Evolutionary conservation across 2,888 invertebrate species (phyloP).

Genomic region (Chloroclystis v-ata): DNA sequence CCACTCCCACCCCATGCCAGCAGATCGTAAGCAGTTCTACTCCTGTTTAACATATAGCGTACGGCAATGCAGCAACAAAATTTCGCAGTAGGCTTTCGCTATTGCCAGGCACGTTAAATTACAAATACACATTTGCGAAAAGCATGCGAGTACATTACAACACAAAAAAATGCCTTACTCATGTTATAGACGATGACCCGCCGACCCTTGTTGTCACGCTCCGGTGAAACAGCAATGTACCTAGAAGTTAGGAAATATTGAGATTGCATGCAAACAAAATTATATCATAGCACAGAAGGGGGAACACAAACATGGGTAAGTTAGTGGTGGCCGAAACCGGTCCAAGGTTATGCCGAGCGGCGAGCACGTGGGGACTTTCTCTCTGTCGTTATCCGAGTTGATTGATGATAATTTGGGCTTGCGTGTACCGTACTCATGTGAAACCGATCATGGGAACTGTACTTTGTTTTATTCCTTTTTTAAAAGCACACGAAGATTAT

Average conservation of each 20-base stretch:
- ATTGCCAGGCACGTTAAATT: conserved; percentile 9
- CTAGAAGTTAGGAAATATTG: conserved; percentile 65
- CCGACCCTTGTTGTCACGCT: conserved; percentile 83
- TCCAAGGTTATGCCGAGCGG: conserved; percentile 15
- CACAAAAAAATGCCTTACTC: conserved; percentile 63
- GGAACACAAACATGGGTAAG: conserved; percentile 16
- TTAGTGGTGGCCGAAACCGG: conserved; percentile 13
- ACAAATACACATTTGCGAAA: conserved; percentile 28
- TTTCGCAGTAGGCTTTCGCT: conserved; percentile 21
- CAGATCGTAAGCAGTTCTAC: too few species aligned
- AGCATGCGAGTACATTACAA: conserved; percentile 20
- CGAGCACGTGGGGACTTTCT: conserved; percentile 16
- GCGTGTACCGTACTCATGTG: conserved; percentile 1
- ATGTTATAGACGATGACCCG: conserved; percentile 83
- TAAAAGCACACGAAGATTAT: conserved; percentile 1
- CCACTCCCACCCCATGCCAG: too few species aligned
- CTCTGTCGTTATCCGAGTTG: conserved; percentile 10
- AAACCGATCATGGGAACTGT: conserved; percentile 4
- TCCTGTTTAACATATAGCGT: too few species aligned
- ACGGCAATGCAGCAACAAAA: conserved; percentile 2
- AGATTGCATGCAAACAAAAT: conserved; percentile 37
- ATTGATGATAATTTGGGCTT: conserved; percentile 11
- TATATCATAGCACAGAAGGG: conserved; percentile 39
- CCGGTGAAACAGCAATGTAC: conserved; percentile 86
- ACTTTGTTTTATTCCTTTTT: conserved; percentile 4